Conservation (phyloP, 2,888 invertebrate genomes). For the Tenthredo livida region DNA sequence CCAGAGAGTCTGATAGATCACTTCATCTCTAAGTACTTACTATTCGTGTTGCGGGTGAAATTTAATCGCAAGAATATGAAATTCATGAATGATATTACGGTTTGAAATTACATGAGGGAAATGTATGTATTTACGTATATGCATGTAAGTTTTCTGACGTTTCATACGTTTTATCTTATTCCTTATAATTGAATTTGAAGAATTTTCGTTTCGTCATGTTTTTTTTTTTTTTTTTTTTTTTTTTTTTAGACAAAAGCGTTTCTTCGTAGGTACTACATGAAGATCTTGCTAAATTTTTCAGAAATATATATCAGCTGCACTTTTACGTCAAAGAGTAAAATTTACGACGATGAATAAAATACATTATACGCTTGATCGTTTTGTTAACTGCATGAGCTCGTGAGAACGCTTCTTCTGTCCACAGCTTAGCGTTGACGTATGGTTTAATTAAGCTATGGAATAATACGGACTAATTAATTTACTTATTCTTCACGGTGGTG, state of each 20-base stretch:
- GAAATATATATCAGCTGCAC: neutral
- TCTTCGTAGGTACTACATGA: too few relatives aligned
- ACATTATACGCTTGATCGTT: neutral
- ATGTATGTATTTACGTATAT: too few relatives aligned
- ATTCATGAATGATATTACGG: neutral
- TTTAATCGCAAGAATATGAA: neutral
- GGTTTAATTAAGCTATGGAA: conserved; percentile 31
- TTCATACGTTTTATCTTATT: neutral
- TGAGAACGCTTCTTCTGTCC: neutral
- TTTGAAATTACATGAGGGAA: neutral
- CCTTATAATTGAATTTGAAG: neutral
- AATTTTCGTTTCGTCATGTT: too few relatives aligned
- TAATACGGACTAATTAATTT: conserved; percentile 40
- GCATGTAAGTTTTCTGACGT: neutral
- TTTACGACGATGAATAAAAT: neutral
- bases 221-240: too few relatives aligned
- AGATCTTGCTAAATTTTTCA: neutral
- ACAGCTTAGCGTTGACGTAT: neutral
- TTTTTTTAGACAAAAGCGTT: neutral
- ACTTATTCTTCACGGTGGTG: neutral
- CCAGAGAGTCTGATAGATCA: neutral
- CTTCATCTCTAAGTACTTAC: neutral
- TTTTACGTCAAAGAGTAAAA: neutral
- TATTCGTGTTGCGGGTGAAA: neutral
- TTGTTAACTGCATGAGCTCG: neutral